Evolutionary conservation across 2,888 invertebrate genomes (phyloP).

Genomic region (Emesis russula): DNA sequence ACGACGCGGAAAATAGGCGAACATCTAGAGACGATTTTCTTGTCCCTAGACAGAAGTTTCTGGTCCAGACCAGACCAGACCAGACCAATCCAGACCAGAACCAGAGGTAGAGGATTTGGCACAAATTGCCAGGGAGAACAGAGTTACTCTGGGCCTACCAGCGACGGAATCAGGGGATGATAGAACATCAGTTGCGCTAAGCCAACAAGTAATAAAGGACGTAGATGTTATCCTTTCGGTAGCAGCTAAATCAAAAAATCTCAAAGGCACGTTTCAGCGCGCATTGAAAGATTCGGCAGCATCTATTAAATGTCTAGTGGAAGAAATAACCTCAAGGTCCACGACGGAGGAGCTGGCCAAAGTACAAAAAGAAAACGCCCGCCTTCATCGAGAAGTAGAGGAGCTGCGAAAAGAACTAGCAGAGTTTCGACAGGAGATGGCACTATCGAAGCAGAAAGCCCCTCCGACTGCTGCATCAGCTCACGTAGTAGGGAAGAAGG

Average conservation of each 20-base stretch:
- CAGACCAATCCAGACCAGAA: neutral
- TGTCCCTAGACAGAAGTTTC: too few relatives aligned
- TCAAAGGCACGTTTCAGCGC: neutral
- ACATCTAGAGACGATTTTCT: neutral
- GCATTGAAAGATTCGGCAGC: neutral
- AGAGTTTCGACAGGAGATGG: neutral
- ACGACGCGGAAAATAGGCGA: neutral
- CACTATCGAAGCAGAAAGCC: neutral
- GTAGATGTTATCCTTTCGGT: neutral
- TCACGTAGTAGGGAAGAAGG: neutral
- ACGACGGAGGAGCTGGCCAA: neutral
- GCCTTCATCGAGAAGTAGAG: neutral
- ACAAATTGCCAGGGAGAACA: neutral
- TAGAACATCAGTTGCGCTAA: neutral
- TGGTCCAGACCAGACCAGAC: neutral
- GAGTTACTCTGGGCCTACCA: neutral
- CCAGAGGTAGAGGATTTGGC: neutral
- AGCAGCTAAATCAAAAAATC: conserved; percentile 14
- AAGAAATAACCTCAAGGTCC: neutral
- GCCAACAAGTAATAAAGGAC: neutral
- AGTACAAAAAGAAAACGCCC: neutral
- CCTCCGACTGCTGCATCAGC: neutral
- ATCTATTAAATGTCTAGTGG: neutral
- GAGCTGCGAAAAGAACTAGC: conserved; percentile 6
- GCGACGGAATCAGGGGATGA: neutral